Evolutionary conservation across 2,797 vertebrate species (phyloP).

Genomic region (Clamator glandarius): DNA sequence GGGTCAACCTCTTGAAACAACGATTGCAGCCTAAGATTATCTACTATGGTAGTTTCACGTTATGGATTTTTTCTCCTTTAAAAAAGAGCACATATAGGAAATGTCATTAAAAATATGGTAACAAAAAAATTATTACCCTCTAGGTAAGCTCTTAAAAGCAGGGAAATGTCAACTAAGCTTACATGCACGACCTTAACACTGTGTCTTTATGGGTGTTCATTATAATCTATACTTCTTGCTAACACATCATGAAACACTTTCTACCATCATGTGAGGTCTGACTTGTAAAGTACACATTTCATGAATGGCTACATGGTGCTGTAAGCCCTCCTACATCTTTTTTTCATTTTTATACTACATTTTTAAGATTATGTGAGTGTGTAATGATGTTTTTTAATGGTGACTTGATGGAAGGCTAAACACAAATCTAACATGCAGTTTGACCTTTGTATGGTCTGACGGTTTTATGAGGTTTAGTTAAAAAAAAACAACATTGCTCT

Average conservation of each 20-base stretch:
- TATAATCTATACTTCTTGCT: slow-evolving; percentile 38
- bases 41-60: background rate
- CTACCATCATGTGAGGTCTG: slow-evolving; percentile 57
- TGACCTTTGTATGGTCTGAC: slow-evolving; percentile 21
- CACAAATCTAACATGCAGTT: background rate
- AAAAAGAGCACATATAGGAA: background rate
- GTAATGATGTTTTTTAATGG: slow-evolving; percentile 23
- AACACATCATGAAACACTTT: slow-evolving; percentile 64
- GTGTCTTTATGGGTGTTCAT: slow-evolving; percentile 50
- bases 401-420: slow-evolving; percentile 18
- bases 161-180: slow-evolving; percentile 17
- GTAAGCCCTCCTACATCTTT: slow-evolving; percentile 40
- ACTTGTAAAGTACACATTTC: slow-evolving; percentile 48
- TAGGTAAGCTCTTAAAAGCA: slow-evolving; percentile 17
- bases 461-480: rapidly evolving
- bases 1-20: background rate
- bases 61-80: background rate
- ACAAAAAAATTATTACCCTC: background rate
- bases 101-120: background rate
- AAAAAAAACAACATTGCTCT: background rate
- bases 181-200: background rate
- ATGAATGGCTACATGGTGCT: slow-evolving; percentile 60
- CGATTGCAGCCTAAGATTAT: background rate
- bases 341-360: background rate
- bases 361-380: slow-evolving; percentile 12